Evolutionary conservation across 2,888 invertebrate genomes (phyloP).

Genomic region (Heliconius hortense): DNA sequence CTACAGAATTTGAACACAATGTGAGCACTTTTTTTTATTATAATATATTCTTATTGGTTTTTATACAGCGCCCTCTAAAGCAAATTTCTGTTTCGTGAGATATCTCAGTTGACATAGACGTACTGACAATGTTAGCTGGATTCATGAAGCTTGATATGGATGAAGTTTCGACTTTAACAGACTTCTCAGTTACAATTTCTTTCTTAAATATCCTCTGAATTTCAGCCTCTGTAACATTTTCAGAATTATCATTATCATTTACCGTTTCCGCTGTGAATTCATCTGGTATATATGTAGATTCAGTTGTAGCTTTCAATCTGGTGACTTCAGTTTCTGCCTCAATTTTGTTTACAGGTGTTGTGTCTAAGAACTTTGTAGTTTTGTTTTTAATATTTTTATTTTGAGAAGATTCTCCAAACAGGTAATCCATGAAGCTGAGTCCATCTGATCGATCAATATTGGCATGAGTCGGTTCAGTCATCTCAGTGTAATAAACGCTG

Average conservation of each 20-base stretch:
- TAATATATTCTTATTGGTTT: slow-evolving; percentile 78
- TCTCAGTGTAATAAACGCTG: slow-evolving; percentile 56
- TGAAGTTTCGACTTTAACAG: slow-evolving; percentile 55
- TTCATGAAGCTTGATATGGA: slow-evolving; percentile 74
- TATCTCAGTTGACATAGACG: slow-evolving; percentile 90
- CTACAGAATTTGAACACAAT: slow-evolving; percentile 63
- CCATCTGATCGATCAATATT: slow-evolving; percentile 60
- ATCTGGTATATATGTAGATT: slow-evolving; percentile 68
- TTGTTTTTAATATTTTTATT: slow-evolving; percentile 44
- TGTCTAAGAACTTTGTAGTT: slow-evolving; percentile 46
- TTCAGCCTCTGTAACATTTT: slow-evolving; percentile 44
- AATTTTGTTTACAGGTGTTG: slow-evolving; percentile 29
- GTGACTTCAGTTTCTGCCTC: slow-evolving; percentile 52
- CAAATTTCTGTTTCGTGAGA: slow-evolving; percentile 95
- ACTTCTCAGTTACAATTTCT: slow-evolving; percentile 39
- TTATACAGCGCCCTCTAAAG: slow-evolving; percentile 92
- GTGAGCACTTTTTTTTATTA: slow-evolving; percentile 61
- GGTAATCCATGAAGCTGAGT: slow-evolving; percentile 71
- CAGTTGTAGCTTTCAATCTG: slow-evolving; percentile 61
- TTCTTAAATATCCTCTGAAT: background rate
- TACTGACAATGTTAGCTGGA: slow-evolving; percentile 83
- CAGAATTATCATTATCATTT: slow-evolving; percentile 43
- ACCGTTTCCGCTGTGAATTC: slow-evolving; percentile 64
- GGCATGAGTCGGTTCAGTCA: slow-evolving; percentile 58
- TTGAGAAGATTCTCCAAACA: slow-evolving; percentile 66